Base-by-base conservation (phyloP, 2,888 invertebrate species). In the Nephrocerus scutellatus region DNA sequence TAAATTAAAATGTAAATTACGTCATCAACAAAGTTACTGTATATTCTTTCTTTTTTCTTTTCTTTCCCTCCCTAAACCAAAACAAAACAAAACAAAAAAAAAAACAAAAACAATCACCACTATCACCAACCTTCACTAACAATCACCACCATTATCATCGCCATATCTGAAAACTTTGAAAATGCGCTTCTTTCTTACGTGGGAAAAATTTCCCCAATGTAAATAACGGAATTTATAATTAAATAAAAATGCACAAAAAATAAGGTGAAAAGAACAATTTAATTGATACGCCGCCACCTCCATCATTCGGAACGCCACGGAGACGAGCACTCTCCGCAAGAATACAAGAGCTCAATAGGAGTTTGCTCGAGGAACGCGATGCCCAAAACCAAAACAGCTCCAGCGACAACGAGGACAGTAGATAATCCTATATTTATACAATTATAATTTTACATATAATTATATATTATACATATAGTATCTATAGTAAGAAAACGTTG, bases 231-330 rank as follows among this genome's bases (percentile, higher is more conserved):
- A 41, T 18, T n/a, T n/a, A n/a, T n/a, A n/a, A n/a, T 28, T 30
- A 26, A n/a, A 32, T 41, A 29, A 29, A 10, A 29, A 29, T 20
- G n/a, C n/a, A n/a, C n/a, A 30, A 39, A 28, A 39, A 74, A 76
- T 74, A 75, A 82, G 83, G 83, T 79, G 83, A 83, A 74, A 83
- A 82, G 76, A 80, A 80, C 74, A 82, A 80, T 72, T 77, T 83
- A 70, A 80, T 82, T 74, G 81, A 79, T 72, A 78, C 79, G 72
- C 80, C 81, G 73, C 63, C 66, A 41, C 56, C 59, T 49, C 64
- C 63, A 43, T 63, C 65, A 5, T 65, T 67, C 44, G 62, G 64
- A 44, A 65, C 68, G 39, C 66, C 66, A 34, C 58, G 69, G 22
- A 56, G 68, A 21, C 61, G 72, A 56, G 67, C 65, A 23, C 53